phyloP scores from a whole-genome alignment of 2,888 invertebrate genomes.

The Uropetala carovei region DNA sequence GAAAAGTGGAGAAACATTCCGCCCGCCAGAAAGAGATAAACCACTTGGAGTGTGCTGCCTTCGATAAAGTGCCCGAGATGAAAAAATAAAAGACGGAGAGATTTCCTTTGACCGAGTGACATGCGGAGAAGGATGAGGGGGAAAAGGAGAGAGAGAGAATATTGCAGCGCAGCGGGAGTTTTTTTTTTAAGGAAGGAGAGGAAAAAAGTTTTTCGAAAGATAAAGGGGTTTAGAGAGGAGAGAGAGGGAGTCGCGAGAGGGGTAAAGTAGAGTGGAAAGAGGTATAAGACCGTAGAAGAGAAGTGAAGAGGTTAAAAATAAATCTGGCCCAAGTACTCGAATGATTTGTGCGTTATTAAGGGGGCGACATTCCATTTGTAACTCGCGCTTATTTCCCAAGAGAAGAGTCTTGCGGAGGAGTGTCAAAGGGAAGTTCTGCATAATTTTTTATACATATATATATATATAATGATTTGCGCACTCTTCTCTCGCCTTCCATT shows the following conservation, averaged over 20 bases:
- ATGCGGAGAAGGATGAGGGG: not conserved
- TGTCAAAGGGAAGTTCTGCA: no score
- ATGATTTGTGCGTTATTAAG: not conserved
- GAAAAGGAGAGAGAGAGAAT: not conserved
- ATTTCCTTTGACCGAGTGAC: not conserved
- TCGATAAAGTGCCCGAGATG: not conserved
- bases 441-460: no score
- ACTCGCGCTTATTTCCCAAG: not conserved
- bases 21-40: constrained; percentile 7
- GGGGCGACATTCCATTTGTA: not conserved
- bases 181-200: not conserved
- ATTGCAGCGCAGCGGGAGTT: no score
- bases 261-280: not conserved
- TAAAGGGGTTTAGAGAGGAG: not conserved
- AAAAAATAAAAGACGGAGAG: constrained; percentile 11
- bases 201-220: constrained; percentile 5
- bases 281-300: not conserved
- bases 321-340: not conserved
- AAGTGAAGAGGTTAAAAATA: not conserved
- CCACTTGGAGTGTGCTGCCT: not conserved
- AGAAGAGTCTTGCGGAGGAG: no score
- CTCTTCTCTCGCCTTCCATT: no score
- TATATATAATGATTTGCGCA: no score
- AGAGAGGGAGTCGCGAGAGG: not conserved
- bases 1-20: not conserved